A percentile compares a stretch with the other conserved stretches of the same genome.
These are phyloP conservation scores for Netelia fuscicornis DNA, from an alignment of 2,888 invertebrate genomes.

Conservation along the genomic window DNA sequence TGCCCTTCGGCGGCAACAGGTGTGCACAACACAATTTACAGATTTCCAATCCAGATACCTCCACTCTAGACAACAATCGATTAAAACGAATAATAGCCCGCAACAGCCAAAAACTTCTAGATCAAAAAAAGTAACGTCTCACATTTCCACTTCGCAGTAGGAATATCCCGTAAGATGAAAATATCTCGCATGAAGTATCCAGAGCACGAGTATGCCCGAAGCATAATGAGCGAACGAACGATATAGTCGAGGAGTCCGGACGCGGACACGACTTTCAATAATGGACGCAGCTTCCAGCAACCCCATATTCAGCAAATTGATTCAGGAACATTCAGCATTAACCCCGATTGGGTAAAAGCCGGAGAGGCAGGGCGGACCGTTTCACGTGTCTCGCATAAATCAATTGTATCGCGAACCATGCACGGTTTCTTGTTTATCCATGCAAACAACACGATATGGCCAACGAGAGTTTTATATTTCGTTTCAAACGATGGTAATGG, in stretches of 20 bases:
- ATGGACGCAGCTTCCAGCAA: constrained; percentile 56
- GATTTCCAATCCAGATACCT: too few relatives aligned
- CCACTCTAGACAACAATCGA: background rate
- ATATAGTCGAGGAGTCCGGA: constrained; percentile 54
- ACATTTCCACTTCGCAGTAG: constrained; percentile 8
- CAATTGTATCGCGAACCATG: constrained; percentile 67
- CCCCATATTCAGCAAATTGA: constrained; percentile 69
- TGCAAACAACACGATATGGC: constrained; percentile 48
- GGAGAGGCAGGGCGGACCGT: constrained; percentile 61
- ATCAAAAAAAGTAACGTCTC: constrained; percentile 29
- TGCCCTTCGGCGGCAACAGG: too few relatives aligned
- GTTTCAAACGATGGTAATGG: constrained; percentile 10
- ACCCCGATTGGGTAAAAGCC: constrained; percentile 72
- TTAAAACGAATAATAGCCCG: constrained; percentile 46
- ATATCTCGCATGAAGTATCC: constrained; percentile 56
- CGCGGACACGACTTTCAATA: constrained; percentile 63
- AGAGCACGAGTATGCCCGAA: constrained; percentile 57
- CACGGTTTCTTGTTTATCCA: constrained; percentile 43
- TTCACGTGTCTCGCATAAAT: constrained; percentile 74
- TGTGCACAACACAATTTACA: too few relatives aligned
- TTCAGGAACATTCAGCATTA: constrained; percentile 69
- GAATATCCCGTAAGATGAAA: constrained; percentile 29
- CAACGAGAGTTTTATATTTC: constrained; percentile 20
- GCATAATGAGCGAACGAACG: constrained; percentile 51
- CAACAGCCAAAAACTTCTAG: constrained; percentile 49